Evolutionary conservation across 2,888 invertebrate species (phyloP).

Genomic region (Choreutis nemorana): DNA sequence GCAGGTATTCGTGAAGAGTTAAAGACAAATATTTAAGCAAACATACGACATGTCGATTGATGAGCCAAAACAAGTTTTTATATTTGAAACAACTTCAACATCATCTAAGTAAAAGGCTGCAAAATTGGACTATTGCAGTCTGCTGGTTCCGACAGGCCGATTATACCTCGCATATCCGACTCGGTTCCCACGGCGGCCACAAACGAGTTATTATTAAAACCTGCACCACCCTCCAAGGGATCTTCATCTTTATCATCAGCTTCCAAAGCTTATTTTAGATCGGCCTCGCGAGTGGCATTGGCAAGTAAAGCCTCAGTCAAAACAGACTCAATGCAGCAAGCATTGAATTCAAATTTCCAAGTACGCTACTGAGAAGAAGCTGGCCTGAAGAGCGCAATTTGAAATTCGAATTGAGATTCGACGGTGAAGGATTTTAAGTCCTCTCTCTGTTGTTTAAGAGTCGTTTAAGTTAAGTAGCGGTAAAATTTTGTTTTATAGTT

Average conservation of each 20-base stretch:
- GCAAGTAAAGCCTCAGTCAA: constrained; percentile 25
- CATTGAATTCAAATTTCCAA: constrained; percentile 33
- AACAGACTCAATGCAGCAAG: constrained; percentile 31
- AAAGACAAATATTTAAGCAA: too few species aligned
- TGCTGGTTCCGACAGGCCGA: constrained; percentile 55
- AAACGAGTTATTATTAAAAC: constrained; percentile 66
- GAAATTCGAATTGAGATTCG: constrained; percentile 59
- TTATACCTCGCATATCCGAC: constrained; percentile 64
- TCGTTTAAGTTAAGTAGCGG: constrained; percentile 51
- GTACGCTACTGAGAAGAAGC: constrained; percentile 28
- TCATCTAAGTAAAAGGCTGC: constrained; percentile 63
- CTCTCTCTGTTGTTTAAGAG: constrained; percentile 53
- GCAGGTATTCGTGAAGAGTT: too few species aligned
- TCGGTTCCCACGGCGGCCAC: constrained; percentile 61
- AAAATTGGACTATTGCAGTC: constrained; percentile 65
- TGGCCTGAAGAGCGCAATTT: constrained; percentile 53
- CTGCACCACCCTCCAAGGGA: constrained; percentile 27
- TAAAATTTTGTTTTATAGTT: constrained; percentile 50
- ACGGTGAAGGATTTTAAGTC: constrained; percentile 61
- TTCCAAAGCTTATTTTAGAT: constrained; percentile 24
- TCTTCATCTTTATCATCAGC: constrained; percentile 21
- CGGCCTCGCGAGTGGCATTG: constrained; percentile 23
- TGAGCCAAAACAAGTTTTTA: constrained; percentile 34
- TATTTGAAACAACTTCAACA: constrained; percentile 39
- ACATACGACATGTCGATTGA: too few species aligned